phyloP scores from a whole-genome alignment of 2,888 invertebrate species.

The Drosophila quinaria region DNA sequence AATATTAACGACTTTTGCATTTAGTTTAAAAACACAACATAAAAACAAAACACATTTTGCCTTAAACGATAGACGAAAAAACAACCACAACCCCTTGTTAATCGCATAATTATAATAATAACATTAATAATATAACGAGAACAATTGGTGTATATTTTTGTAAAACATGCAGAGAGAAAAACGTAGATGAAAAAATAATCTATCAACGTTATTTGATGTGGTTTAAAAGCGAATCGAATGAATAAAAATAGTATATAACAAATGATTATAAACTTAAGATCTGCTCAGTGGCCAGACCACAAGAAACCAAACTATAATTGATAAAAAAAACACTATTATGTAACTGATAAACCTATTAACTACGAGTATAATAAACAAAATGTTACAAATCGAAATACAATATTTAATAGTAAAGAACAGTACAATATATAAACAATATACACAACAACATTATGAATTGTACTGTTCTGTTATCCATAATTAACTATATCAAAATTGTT shows the following conservation, averaged over 20 bases:
- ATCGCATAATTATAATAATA: slow-evolving; percentile 19
- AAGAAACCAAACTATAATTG: slow-evolving; percentile 38
- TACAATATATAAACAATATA: slow-evolving; percentile 14
- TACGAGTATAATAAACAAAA: slow-evolving; percentile 15
- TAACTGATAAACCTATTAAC: slow-evolving; percentile 38
- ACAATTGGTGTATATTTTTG: slow-evolving; percentile 65
- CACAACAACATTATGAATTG: slow-evolving; percentile 17
- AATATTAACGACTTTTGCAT: slow-evolving; percentile 23
- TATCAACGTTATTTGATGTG: slow-evolving; percentile 61
- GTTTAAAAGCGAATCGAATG: slow-evolving; percentile 59
- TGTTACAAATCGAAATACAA: slow-evolving; percentile 35
- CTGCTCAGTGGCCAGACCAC: slow-evolving; percentile 62
- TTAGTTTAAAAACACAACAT: slow-evolving; percentile 29
- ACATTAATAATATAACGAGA: slow-evolving; percentile 11
- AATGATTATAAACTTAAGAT: slow-evolving; percentile 42
- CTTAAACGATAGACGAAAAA: slow-evolving; percentile 37
- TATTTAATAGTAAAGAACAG: slow-evolving; percentile 7
- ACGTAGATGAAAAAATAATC: slow-evolving; percentile 29
- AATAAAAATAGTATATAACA: slow-evolving; percentile 24
- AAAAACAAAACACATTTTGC: slow-evolving; percentile 41
- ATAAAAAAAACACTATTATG: slow-evolving; percentile 26
- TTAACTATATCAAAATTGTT: slow-evolving; percentile 26
- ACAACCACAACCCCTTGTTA: slow-evolving; percentile 26
- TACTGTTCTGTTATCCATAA: slow-evolving; percentile 14
- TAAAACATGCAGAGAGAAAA: slow-evolving; percentile 40